Evolutionary conservation across 2,888 invertebrate species (phyloP).

Genomic region (Agonopterix heracliana): DNA sequence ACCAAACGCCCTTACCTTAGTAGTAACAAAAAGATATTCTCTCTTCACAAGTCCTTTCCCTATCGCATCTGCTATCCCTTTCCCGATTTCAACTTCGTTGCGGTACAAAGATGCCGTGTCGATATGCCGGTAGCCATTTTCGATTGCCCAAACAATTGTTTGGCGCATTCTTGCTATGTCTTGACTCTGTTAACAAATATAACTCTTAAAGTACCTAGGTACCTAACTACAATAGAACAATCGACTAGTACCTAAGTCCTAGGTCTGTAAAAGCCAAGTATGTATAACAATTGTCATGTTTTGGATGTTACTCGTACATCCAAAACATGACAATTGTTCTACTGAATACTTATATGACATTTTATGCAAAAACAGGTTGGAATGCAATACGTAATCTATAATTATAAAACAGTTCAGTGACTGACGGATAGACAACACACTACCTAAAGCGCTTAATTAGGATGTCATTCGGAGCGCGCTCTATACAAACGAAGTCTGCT

Average conservation of each 20-base stretch:
- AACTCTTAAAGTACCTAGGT: constrained; percentile 4
- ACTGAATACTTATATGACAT: too few relatives aligned
- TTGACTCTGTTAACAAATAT: constrained; percentile 16
- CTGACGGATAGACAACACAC: too few relatives aligned
- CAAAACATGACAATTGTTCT: neutral
- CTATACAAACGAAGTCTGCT: too few relatives aligned
- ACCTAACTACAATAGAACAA: neutral
- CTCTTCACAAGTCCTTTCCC: constrained; percentile 59
- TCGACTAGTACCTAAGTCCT: neutral
- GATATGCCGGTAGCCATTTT: constrained; percentile 49
- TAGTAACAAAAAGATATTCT: constrained; percentile 49
- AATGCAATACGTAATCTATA: too few relatives aligned
- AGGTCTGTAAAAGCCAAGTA: neutral
- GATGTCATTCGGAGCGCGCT: too few relatives aligned
- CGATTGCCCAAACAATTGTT: constrained; percentile 39
- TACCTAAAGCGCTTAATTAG: too few relatives aligned
- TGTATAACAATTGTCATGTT: too few relatives aligned
- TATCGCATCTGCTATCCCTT: constrained; percentile 65
- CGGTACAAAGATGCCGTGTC: constrained; percentile 48
- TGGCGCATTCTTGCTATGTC: constrained; percentile 35
- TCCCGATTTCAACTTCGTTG: constrained; percentile 64
- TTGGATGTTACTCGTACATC: too few relatives aligned
- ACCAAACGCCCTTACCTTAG: constrained; percentile 35
- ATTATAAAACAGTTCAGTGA: too few relatives aligned
- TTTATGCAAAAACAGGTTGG: too few relatives aligned